Base-by-base conservation (phyloP, 2,888 invertebrate genomes). In the Lithophane leautieri region DNA sequence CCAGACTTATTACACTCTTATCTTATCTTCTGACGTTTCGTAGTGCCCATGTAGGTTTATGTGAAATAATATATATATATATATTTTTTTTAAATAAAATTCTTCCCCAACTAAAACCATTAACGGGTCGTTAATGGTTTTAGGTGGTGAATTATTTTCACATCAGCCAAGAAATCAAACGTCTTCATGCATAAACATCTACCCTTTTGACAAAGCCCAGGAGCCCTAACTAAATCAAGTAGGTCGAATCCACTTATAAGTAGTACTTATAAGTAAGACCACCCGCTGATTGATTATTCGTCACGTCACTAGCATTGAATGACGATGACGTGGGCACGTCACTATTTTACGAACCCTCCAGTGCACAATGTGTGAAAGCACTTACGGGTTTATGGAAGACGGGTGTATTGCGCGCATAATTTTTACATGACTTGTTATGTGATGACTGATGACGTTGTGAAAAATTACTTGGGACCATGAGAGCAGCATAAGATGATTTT, bases 281-380 rank as follows among this genome's bases (percentile, higher is more conserved):
- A 92, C 95, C 94, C 94, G 93, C 87, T 76, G 95, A 75, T 92
- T 88, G 90, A 93, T 92, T 93, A 92, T 94, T 92, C 89, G 89
- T 89, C 89, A 88, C 91, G 90, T 92, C 91, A 91, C 86, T 78
- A 79, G 66, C 67, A 73, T 71, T 78, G 85, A 89, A 85, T 86
- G 89, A 90, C 89, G 91, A 85, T 86, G 89, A 90, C 89, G 91
- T 91, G 91, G 88, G 91, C 91, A 91, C 86, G 81, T 60, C 79
- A 84, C 73, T 76, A 79, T 68, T 83, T 72, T 68, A 74, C 69
- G 19, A 79, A 82, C 87, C 86, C 87, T 84, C 40, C 56, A 65
- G 52, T 58, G 76, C 70, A 83, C 79, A 83, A 84, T 80, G 68
- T 56, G 67, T 73, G 72, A 77, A 79, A 22, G 50, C 76, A 85